A percentile compares a stretch with the other conserved stretches of the same genome.
phyloP scores from a whole-genome alignment of 2,113 vertebrate species.

The Ceratotherium simum region DNA sequence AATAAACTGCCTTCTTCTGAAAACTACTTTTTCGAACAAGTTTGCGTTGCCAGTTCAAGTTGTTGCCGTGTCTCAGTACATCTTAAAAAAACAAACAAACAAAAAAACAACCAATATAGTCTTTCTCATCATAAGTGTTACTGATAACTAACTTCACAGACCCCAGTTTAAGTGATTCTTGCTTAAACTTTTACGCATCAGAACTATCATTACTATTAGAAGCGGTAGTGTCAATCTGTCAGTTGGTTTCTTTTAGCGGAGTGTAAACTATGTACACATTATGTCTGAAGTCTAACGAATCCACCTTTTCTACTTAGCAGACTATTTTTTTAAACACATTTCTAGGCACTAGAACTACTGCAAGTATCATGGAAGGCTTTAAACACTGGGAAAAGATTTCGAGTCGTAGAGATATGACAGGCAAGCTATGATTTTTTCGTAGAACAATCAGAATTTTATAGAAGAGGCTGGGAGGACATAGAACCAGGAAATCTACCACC shows the following conservation, averaged over 20 bases:
- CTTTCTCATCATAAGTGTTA: neutral
- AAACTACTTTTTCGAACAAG: constrained; percentile 45
- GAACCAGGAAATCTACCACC: neutral
- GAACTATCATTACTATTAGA: neutral
- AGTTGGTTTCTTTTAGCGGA: neutral
- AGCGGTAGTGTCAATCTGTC: neutral
- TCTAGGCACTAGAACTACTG: neutral
- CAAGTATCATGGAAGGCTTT: neutral
- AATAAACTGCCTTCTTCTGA: constrained; percentile 54
- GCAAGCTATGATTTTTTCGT: neutral
- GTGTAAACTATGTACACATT: neutral
- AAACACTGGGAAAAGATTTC: neutral
- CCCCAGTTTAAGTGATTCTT: neutral
- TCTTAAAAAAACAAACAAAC: neutral
- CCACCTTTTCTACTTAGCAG: neutral
- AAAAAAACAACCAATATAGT: neutral
- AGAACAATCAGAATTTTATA: neutral
- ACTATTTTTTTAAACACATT: neutral
- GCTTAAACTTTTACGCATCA: neutral
- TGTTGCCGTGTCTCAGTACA: neutral
- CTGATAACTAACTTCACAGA: neutral
- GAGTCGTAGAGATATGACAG: neutral
- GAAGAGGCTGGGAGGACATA: neutral
- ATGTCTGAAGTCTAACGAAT: neutral
- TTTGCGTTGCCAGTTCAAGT: neutral